Evolutionary conservation across 2,113 vertebrate genomes (phyloP).

Genomic region (Cryptotis parvus): DNA sequence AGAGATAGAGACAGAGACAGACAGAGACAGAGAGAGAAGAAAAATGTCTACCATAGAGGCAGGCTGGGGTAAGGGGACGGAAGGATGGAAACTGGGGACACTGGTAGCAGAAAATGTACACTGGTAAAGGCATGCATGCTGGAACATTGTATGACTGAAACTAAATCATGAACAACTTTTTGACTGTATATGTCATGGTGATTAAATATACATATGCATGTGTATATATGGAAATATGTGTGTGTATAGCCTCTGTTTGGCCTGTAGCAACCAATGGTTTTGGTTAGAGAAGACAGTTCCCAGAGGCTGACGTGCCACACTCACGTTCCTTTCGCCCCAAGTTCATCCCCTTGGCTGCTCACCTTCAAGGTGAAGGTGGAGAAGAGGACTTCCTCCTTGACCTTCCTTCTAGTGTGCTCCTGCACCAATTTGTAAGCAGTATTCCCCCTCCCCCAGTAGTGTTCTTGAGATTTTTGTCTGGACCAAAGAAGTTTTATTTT

Average conservation of each 20-base stretch:
- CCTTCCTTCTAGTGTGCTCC: not conserved
- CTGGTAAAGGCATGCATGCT: too few relatives aligned
- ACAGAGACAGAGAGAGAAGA: too few relatives aligned
- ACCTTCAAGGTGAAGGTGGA: not conserved
- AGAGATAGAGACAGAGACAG: too few relatives aligned
- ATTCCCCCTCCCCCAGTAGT: not conserved
- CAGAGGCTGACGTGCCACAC: not conserved
- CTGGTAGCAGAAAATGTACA: too few relatives aligned
- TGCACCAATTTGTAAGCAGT: not conserved
- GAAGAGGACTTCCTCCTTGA: not conserved
- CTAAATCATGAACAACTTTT: too few relatives aligned
- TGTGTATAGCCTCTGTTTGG: not conserved
- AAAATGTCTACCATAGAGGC: too few relatives aligned
- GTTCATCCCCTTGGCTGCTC: not conserved
- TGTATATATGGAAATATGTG: too few relatives aligned
- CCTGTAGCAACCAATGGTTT: slow-evolving; percentile 8
- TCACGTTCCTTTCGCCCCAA: not conserved
- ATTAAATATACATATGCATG: too few relatives aligned
- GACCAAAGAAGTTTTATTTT: not conserved
- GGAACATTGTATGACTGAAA: too few relatives aligned
- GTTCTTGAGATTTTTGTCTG: not conserved
- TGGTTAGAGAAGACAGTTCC: not conserved
- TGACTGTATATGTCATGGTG: too few relatives aligned
- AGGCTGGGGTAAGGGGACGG: too few relatives aligned
- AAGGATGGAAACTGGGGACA: too few relatives aligned